Base-by-base conservation (phyloP, 1,140 invertebrate species). In the Samia ricini region DNA sequence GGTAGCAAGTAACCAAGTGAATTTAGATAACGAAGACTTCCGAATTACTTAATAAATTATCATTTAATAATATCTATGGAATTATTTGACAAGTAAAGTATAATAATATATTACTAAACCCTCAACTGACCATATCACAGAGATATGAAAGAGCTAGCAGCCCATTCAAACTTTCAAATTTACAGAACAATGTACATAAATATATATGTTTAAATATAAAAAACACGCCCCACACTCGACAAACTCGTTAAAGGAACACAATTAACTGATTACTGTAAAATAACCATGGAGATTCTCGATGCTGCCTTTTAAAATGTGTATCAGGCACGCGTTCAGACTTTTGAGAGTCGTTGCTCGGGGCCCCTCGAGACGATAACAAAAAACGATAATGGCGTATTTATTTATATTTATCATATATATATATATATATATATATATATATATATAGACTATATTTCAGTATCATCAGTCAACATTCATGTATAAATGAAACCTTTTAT, bases 181-280 rank as follows among this genome's bases (percentile, higher is more conserved):
- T 52, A 52, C 22, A 52, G 0, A 52, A 21, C 19, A 21, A 18
- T 52, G 8, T 52, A 52, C 12, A 50, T 50, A 50, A 4, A 50
- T 50, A 50, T 50, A 50, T 50, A 50, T 50, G 12, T 50, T n/a
- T n/a, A n/a, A 15, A 15, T 42, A 42, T 42, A 42, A 42, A 42
- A 42, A 60, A 64, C 55, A 49, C n/a, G 55, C 58, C 48, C 56
- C 60, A 57, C 63, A 68, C 56, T 57, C 52, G 15, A 66, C 61
- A 60, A 66, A 71, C 77, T 78, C 70, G 77, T 79, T 77, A 73
- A 80, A 74, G 66, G 75, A 73, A 72, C 67, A 76, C 83, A 89
- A 89, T 89, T 87, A 87, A 84, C 79, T 63, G 84, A 87, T 85
- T 79, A 87, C 76, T 77, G 74, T 72, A 71, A 75, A 80, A 82